Percentiles rank a stretch among this genome's conserved stretches.
Evolutionary conservation across 1,140 invertebrate genomes (phyloP).

Genomic region (Aphis craccivora): DNA sequence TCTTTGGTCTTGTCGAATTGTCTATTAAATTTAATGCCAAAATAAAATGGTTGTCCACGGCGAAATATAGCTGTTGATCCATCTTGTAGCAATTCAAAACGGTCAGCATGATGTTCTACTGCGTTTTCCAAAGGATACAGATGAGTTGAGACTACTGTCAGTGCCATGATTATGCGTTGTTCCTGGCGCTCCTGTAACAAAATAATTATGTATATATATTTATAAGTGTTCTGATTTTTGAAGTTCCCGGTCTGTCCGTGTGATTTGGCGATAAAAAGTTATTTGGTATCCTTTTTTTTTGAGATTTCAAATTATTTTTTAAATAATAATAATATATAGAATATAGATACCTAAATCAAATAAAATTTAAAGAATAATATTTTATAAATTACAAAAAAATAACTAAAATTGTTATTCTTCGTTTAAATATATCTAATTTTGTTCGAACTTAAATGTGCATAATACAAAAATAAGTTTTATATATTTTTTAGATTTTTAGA

Average conservation of each 20-base stretch:
- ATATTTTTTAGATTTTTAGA: no score
- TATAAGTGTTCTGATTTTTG: background rate
- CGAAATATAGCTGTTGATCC: conserved; percentile 69
- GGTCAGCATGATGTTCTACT: conserved; percentile 70
- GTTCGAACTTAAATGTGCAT: no score
- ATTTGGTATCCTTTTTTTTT: no score
- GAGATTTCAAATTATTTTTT: background rate
- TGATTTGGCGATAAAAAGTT: background rate
- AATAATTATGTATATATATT: background rate
- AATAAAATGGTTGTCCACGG: conserved; percentile 72
- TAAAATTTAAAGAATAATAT: no score
- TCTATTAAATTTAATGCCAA: conserved; percentile 69
- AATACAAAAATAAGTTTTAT: no score
- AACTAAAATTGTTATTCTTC: no score
- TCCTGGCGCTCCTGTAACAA: background rate
- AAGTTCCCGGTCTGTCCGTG: no score
- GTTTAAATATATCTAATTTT: no score
- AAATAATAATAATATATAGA: background rate
- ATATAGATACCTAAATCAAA: no score
- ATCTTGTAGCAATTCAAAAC: conserved; percentile 71
- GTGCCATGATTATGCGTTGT: background rate
- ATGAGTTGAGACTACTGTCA: conserved; percentile 68
- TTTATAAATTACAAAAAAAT: no score
- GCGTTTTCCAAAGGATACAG: conserved; percentile 73
- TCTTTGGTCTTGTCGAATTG: conserved; percentile 68